Base-by-base conservation (phyloP, 2,888 invertebrate genomes). In the Arge pagana region DNA sequence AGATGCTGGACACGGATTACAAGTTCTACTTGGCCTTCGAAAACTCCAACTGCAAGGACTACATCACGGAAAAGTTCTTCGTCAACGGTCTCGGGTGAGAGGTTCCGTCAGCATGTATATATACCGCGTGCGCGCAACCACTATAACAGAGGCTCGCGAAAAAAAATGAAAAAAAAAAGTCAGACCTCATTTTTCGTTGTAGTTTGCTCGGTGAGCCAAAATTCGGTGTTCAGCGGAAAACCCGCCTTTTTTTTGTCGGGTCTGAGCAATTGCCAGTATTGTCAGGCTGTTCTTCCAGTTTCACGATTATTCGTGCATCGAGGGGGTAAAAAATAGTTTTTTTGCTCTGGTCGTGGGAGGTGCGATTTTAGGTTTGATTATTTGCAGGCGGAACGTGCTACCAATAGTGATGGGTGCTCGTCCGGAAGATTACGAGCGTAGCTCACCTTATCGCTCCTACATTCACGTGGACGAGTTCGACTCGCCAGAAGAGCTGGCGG, bases 1-100 rank as follows among this genome's bases (percentile, higher is more conserved):
- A 93, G 53, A 88, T 94, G 83, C 83, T 96, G 50, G 90, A 93
- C 72, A 88, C 83, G 55, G 93, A 96, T 61, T 97, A 97, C 80
- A 96, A 96, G 77, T 97, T 96, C 79, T 97, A 97, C 75, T 83
- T 97, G 63, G 93, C 96, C 0, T 97, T 97, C 72, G 97, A 97
- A 77, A 97, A 97, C 77, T 96, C 96, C 23, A 96, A 96, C 71
- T 97, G 97, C 77, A 84, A 87, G 52, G 96, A 96, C 77, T 97
- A 97, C 72, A 90, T 96, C 62, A 96, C 96, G 0, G 97, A 97
- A 76, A 97, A 97, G 76, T 94, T 96, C 78, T 97, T 93, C 78
- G 93, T 96, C 48, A 96, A 96, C 72, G 96, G 95, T 52, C 80
- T 96, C 52, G 86, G 88, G 90, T 90, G 78, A 83, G 85, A 19